Conservation (phyloP, 2,888 invertebrate species). For the Rhopalosiphum nymphaeae region DNA sequence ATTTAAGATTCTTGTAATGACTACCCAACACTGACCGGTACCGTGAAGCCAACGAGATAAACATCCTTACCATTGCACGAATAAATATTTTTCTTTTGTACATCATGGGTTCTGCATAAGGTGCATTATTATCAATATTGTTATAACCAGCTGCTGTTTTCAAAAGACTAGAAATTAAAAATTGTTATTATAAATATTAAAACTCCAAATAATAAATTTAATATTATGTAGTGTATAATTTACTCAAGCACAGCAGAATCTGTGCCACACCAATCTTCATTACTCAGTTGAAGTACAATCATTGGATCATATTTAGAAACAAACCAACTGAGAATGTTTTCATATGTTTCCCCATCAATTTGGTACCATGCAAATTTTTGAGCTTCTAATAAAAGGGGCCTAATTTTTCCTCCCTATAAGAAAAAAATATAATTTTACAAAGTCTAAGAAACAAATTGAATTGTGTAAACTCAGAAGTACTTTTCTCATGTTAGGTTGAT, state of each 20-base stretch:
- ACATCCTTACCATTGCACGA: constrained; percentile 75
- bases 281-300: constrained; percentile 73
- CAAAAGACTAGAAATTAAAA: constrained; percentile 72
- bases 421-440: constrained; percentile 66
- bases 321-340: constrained; percentile 80
- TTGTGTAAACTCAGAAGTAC: constrained; percentile 68
- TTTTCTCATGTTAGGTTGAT: constrained; percentile 80
- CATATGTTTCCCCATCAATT: constrained; percentile 76
- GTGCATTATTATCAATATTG: constrained; percentile 69
- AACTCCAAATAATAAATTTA: constrained; percentile 64
- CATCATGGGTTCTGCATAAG: constrained; percentile 69
- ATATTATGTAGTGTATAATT: constrained; percentile 67
- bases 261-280: constrained; percentile 72
- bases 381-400: constrained; percentile 74
- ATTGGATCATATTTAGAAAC: constrained; percentile 80
- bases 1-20: constrained; percentile 72
- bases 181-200: constrained; percentile 33
- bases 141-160: constrained; percentile 76
- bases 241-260: constrained; percentile 76
- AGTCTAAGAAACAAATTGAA: constrained; percentile 9
- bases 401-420: constrained; percentile 71
- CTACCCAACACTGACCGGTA: constrained; percentile 73
- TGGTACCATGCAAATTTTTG: constrained; percentile 78
- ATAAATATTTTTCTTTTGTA: constrained; percentile 76
- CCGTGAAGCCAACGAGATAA: constrained; percentile 70